Conservation (phyloP, 1,140 invertebrate species). For the Hormaphis cornu region DNA sequence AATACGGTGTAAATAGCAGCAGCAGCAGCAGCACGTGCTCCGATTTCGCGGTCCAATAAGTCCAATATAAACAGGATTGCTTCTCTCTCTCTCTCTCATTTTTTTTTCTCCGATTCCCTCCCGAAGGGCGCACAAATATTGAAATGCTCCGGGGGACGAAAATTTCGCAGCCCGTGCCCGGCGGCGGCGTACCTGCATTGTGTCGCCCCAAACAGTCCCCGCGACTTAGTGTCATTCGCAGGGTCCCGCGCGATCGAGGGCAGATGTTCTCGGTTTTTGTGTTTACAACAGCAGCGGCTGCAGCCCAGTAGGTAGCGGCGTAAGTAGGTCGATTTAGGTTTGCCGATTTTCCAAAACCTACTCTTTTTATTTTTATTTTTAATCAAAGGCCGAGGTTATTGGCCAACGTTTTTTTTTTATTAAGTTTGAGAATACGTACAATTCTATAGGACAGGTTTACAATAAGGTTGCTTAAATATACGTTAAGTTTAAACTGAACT, state of each 20-base stretch:
- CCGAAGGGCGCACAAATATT: neutral
- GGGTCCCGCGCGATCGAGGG: constrained; percentile 9
- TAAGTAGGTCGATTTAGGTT: too few species aligned
- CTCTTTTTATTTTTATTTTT: too few species aligned
- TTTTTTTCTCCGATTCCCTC: constrained; percentile 24
- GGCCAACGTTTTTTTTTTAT: too few species aligned
- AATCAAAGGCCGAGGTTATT: too few species aligned
- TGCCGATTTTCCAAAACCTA: too few species aligned
- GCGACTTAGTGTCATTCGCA: constrained; percentile 30
- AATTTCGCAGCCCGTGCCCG: neutral
- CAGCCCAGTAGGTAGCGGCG: neutral
- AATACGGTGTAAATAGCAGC: constrained; percentile 23
- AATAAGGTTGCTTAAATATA: too few species aligned
- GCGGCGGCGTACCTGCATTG: constrained; percentile 1
- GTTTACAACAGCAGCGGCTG: too few species aligned
- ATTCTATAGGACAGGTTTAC: too few species aligned
- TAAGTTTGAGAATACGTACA: too few species aligned
- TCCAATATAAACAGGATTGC: constrained; percentile 30
- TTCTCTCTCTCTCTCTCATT: too few species aligned
- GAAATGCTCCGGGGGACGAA: neutral
- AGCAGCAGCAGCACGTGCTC: constrained; percentile 27
- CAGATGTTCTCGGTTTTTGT: constrained; percentile 28
- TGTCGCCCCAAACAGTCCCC: neutral
- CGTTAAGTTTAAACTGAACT: too few species aligned
- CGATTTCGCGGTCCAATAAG: constrained; percentile 29